Percentiles rank a stretch among this genome's conserved stretches.
Conservation (phyloP, 2,113 vertebrate species). For the Anhinga anhinga region DNA sequence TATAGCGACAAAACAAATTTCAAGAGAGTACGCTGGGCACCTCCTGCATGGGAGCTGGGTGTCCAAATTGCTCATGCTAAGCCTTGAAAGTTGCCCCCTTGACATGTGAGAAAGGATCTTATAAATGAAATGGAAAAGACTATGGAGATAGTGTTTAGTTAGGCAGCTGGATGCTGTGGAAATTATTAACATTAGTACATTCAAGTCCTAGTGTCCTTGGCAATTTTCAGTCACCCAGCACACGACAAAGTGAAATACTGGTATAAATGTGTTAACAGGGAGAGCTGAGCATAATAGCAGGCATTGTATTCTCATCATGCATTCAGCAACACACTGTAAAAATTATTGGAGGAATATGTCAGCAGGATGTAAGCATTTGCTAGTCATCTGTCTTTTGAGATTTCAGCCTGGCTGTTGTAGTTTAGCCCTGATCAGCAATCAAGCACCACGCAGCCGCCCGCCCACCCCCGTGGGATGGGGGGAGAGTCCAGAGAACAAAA, state of each 20-base stretch:
- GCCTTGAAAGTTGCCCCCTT: not conserved
- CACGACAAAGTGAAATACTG: not conserved
- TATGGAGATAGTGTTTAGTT: not conserved
- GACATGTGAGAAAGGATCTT: not conserved
- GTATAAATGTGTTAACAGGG: not conserved
- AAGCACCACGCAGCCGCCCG: no score
- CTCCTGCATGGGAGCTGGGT: not conserved
- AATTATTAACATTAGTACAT: not conserved
- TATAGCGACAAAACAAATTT: not conserved
- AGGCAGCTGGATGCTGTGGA: not conserved
- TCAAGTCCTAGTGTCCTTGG: not conserved
- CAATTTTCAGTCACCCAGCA: not conserved
- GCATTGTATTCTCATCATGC: not conserved
- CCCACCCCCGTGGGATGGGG: no score
- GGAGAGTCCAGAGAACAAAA: no score
- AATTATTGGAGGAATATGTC: conserved; percentile 24
- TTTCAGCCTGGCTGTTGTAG: no score
- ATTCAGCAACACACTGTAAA: not conserved
- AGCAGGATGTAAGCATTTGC: conserved; percentile 40
- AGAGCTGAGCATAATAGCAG: not conserved
- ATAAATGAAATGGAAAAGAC: not conserved
- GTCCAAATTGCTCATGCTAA: not conserved
- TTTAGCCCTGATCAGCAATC: no score
- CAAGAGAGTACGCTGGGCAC: not conserved
- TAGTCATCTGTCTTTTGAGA: conserved; percentile 30